These are phyloP conservation scores for Paguma larvata DNA, from an alignment of 2,797 vertebrate genomes.

Conservation along the genomic window DNA sequence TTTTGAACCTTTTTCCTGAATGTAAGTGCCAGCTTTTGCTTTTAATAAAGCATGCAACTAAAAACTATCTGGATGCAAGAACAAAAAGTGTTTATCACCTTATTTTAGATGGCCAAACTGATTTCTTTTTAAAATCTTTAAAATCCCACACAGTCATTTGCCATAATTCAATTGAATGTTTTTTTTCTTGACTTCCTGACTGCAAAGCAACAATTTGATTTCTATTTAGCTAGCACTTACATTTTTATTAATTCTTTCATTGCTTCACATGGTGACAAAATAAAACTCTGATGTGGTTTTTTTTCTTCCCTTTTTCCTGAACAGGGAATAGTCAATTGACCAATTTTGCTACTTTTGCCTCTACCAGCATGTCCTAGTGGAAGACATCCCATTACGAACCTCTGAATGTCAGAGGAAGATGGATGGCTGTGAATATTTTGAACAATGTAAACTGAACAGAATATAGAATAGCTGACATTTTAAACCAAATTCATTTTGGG, in stretches of 20 bases:
- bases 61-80: background rate
- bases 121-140: background rate
- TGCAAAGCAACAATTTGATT: slow-evolving; percentile 40
- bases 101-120: background rate
- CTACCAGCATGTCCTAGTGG: background rate
- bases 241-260: slow-evolving; percentile 9
- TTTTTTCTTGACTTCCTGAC: background rate
- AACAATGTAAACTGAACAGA: slow-evolving; percentile 23
- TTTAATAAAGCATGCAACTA: background rate
- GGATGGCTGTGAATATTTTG: slow-evolving; percentile 30
- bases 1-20: background rate
- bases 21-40: background rate
- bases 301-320: background rate
- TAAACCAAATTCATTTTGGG: slow-evolving; percentile 35
- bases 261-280: background rate
- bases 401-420: background rate
- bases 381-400: background rate
- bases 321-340: background rate
- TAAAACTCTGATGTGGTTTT: background rate
- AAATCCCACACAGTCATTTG: background rate
- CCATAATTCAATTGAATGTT: background rate
- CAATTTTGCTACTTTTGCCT: background rate
- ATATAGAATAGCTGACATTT: slow-evolving; percentile 32
- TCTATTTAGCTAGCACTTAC: background rate
- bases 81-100: background rate